Percentiles rank a stretch among this genome's conserved stretches.
phyloP scores from a whole-genome alignment of 2,797 vertebrate species.

The Rhadinocentrus ornatus region DNA sequence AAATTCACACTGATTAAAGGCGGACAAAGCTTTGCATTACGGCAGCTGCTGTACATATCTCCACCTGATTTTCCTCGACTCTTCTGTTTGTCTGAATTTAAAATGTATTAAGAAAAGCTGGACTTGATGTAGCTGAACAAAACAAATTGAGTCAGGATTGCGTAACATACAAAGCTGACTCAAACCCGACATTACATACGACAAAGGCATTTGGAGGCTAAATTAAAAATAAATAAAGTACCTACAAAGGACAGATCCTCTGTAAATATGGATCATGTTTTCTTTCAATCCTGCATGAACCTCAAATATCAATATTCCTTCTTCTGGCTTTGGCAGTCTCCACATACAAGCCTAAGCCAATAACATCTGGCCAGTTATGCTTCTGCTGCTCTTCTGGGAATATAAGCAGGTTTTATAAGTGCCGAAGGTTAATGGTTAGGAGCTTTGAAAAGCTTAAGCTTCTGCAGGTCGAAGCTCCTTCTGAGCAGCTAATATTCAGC shows the following conservation, averaged over 20 bases:
- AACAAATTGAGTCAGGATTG: neutral
- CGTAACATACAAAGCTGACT: neutral
- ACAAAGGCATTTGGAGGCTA: neutral
- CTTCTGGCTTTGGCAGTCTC: neutral
- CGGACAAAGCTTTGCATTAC: neutral
- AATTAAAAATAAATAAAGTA: neutral
- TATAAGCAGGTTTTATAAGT: slow-evolving; percentile 38
- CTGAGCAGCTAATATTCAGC: slow-evolving; percentile 41
- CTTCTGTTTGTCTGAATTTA: neutral
- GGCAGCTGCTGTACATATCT: neutral
- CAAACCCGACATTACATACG: neutral
- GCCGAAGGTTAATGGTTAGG: slow-evolving; percentile 44
- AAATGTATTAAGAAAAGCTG: neutral
- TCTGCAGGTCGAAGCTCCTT: slow-evolving; percentile 33
- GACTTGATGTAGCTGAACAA: neutral
- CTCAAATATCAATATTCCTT: neutral
- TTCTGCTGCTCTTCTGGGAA: slow-evolving; percentile 2
- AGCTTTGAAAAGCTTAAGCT: slow-evolving; percentile 34
- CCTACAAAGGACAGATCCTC: neutral
- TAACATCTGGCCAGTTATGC: slow-evolving; percentile 39
- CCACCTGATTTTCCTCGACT: neutral
- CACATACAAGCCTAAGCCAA: slow-evolving; percentile 33
- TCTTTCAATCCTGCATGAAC: neutral
- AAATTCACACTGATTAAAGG: slow-evolving; percentile 16
- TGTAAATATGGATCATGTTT: neutral